Percentiles rank a stretch among this genome's conserved stretches.
phyloP scores from a whole-genome alignment of 2,888 invertebrate genomes.

The Aproaerema taeniolella region DNA sequence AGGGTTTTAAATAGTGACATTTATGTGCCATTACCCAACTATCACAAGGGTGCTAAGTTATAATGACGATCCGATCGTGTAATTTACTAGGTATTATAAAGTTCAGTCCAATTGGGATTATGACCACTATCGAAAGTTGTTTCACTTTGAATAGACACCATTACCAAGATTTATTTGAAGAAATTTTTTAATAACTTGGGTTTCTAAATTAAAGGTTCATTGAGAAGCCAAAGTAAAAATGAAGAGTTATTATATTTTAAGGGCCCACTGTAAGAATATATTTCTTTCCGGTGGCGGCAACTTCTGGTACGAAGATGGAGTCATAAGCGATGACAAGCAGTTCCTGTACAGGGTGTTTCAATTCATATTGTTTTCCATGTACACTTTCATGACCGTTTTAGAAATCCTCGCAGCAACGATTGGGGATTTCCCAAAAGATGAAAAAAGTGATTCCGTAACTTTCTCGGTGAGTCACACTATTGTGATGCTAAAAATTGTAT shows the following conservation, averaged over 20 bases:
- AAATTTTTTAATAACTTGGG: too few species aligned
- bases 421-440: constrained; percentile 56
- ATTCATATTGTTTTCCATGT: constrained; percentile 36
- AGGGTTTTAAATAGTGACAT: constrained; percentile 1
- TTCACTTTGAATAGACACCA: too few species aligned
- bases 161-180: too few species aligned
- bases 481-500: constrained; percentile 53
- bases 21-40: constrained; percentile 6
- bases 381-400: constrained; percentile 48
- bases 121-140: too few species aligned
- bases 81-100: not conserved
- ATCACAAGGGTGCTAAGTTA: constrained; percentile 1
- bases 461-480: constrained; percentile 59
- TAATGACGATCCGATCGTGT: not conserved
- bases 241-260: constrained; percentile 52
- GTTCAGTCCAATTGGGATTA: too few species aligned
- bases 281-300: constrained; percentile 54
- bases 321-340: constrained; percentile 47
- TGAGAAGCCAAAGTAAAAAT: constrained; percentile 32
- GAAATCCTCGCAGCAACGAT: constrained; percentile 53
- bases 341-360: constrained; percentile 43
- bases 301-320: constrained; percentile 53
- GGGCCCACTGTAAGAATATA: constrained; percentile 41
- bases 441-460: constrained; percentile 53
- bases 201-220: too few species aligned